These are phyloP conservation scores for Biston betularia DNA, from an alignment of 2,888 invertebrate species.

Conservation along the genomic window DNA sequence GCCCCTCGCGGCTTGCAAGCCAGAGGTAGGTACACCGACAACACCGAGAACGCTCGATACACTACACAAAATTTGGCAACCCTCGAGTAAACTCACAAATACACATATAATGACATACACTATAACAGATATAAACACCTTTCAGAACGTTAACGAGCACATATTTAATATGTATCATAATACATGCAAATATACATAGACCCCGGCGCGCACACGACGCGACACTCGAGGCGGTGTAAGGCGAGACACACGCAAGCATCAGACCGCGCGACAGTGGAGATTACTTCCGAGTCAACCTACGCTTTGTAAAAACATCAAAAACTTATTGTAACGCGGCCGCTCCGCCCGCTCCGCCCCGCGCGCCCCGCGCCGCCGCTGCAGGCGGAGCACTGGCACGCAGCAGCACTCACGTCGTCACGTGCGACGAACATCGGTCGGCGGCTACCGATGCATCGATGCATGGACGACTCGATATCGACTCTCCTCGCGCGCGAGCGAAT, in stretches of 20 bases:
- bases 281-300: slow-evolving; percentile 34
- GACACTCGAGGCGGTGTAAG: neutral
- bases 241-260: slow-evolving; percentile 24
- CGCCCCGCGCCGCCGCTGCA: too few species aligned
- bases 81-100: slow-evolving; percentile 41
- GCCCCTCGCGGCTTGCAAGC: neutral
- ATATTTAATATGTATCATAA: slow-evolving; percentile 41
- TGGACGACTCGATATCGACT: neutral
- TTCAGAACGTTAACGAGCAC: slow-evolving; percentile 16
- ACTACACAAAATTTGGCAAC: slow-evolving; percentile 76
- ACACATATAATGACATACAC: slow-evolving; percentile 9
- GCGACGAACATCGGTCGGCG: neutral
- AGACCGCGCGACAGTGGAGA: slow-evolving; percentile 44
- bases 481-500: neutral
- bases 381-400: too few species aligned
- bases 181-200: slow-evolving; percentile 31
- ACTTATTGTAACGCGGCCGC: slow-evolving; percentile 48
- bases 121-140: slow-evolving; percentile 38
- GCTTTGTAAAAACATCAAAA: slow-evolving; percentile 61
- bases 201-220: too few species aligned
- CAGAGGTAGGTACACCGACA: slow-evolving; percentile 24
- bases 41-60: slow-evolving; percentile 30
- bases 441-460: neutral
- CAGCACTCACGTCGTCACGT: too few species aligned
- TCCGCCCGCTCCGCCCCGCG: too few species aligned